A percentile compares a stretch with the other conserved stretches of the same genome.
Evolutionary conservation across 1,140 invertebrate species (phyloP).

Genomic region (Sitophilus oryzae): DNA sequence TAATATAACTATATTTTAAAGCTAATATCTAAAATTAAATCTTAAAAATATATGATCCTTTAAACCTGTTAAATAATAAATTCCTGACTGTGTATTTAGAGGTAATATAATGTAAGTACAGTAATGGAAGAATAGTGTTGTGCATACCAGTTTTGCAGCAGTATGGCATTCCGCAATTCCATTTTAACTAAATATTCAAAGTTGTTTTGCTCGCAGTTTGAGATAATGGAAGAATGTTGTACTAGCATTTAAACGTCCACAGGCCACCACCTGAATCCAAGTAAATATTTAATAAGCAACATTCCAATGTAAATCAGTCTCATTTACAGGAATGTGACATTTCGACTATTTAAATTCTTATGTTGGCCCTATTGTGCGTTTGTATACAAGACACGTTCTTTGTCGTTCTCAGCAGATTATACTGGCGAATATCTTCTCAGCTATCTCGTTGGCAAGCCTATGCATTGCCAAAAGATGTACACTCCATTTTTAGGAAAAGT

Average conservation of each 20-base stretch:
- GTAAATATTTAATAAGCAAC: conserved; percentile 42
- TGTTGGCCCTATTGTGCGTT: conserved; percentile 26
- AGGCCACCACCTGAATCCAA: conserved; percentile 22
- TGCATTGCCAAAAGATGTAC: conserved; percentile 27
- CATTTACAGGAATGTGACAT: conserved; percentile 41
- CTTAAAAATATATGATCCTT: too few relatives aligned
- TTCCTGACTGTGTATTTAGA: neutral
- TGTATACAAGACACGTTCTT: conserved; percentile 38
- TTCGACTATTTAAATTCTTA: conserved; percentile 42
- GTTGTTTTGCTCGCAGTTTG: conserved; percentile 21
- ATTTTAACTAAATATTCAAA: conserved; percentile 18
- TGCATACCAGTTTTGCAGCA: conserved; percentile 4
- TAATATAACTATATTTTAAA: too few relatives aligned
- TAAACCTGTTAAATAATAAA: too few relatives aligned
- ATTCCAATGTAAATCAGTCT: conserved; percentile 43
- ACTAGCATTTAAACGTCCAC: conserved; percentile 21
- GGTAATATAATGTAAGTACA: neutral
- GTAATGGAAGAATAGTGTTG: conserved; percentile 8
- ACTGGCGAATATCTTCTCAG: conserved; percentile 38
- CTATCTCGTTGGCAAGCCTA: conserved; percentile 39
- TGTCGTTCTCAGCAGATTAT: conserved; percentile 38
- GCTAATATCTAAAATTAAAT: too few relatives aligned
- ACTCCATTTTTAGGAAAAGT: conserved; percentile 12
- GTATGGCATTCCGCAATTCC: conserved; percentile 10
- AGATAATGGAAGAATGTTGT: conserved; percentile 22